Base-by-base conservation (phyloP, 1,140 invertebrate species). In the Drosophila obscura region DNA sequence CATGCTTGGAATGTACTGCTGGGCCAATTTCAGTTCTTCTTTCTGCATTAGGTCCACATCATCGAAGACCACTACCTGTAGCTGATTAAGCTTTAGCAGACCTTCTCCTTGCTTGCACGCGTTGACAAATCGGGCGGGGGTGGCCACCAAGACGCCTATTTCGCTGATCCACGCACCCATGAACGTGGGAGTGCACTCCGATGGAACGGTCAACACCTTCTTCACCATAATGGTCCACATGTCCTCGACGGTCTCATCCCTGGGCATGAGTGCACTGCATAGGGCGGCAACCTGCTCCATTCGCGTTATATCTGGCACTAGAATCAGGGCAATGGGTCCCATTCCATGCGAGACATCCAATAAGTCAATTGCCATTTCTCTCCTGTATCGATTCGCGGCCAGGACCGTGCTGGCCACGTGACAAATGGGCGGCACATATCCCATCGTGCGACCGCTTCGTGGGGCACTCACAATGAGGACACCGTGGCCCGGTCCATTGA, bases 361-460 rank as follows among this genome's bases (percentile, higher is more conserved):
- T 13, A 39, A 13, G 11, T 39, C 35, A 13, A 11, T 11, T 15
- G 16, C 0, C 3, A 9, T 13, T 13, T 41, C 2, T 0, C 35
- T 19, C 39, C 26, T 7, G 26, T 28, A 13, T 1, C 71, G 16
- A 0, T 52, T 48, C 2, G 24, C n/a, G 1, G 24, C 8, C 41
- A 78, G 11, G 0, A 4, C 19, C 0, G 4, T 59, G 16, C 19
- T 31, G 1, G 75, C 71, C 1, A 26, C 6, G 15, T 88, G 74
- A 4, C 82, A 85, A 2, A 85, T n/a, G 0, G 78, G 65, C 35
- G 63, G 82, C 9, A 88, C 46, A 35, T 82, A 85, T 52, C 69
- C 57, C 0, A 78, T 5, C 0, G 78, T 78, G 11, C 83, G 83
- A 6, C 82, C 82, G 44, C 82, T 85, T n/a, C 56, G 46, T 1